Evolutionary conservation across 1,140 invertebrate species (phyloP), one percentile per base, ranked within the genome.

Genomic region (Drosophila grimshawi): DNA sequence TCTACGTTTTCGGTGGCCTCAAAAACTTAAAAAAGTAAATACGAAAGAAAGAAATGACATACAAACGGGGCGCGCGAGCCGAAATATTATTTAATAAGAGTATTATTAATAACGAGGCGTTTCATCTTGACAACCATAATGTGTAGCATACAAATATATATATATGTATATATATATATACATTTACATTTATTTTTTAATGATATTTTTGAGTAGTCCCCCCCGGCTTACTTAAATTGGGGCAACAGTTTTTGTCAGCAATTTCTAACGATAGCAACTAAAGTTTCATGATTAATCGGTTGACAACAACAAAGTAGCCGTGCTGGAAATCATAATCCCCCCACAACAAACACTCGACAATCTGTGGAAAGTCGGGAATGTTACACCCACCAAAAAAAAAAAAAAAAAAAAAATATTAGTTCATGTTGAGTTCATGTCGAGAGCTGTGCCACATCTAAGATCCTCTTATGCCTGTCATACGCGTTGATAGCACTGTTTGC

Each of bases 391-490:
- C 32, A 37, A 32, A 46, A 52, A 59, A 64, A 55, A 19, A 55
- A 19, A 19, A 19, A 19, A 1, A 19, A 19, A 19, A 43, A 43
- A n/a, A n/a, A n/a, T n/a, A n/a, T 0, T 60, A 52, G 63, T 59
- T 72, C 19, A 68, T 11, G 43, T 39, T 19, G 19, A 19, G 19
- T 19, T 19, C 19, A 19, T 27, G 65, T 39, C 64, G 29, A 71
- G 51, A 59, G 62, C 32, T 59, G 67, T 70, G 45, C 56, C 64
- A 73, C 11, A 88, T 86, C 85, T 88, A 35, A 76, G 76, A 83
- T 88, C 85, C 85, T 89, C 83, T 86, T 86, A 83, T 66, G 73
- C 65, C 72, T 83, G 83, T 86, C 83, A 86, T 57, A 64, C 65
- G 61, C 55, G 35, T 80, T 61, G 75, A 80, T 78, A 63, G 57